Conservation (phyloP, 2,888 invertebrate species). For the Caenorhabditis plicata region DNA sequence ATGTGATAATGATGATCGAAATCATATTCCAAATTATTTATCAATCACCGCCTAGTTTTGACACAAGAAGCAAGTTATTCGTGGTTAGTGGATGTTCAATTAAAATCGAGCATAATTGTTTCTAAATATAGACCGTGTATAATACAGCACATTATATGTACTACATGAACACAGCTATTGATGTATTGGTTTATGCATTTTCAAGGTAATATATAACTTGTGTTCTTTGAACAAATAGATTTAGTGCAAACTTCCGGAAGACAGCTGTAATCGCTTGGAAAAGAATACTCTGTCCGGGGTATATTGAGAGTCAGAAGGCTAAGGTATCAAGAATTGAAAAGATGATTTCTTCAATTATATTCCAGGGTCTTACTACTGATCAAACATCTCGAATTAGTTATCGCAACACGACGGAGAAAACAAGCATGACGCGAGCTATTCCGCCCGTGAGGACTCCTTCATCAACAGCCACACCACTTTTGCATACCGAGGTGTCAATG, state of each 20-base stretch:
- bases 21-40: constrained; percentile 40
- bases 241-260: constrained; percentile 62
- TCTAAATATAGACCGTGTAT: constrained; percentile 50
- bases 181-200: constrained; percentile 64
- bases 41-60: constrained; percentile 25
- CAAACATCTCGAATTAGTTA: constrained; percentile 35
- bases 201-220: constrained; percentile 49
- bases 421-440: constrained; percentile 12
- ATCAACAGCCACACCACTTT: constrained; percentile 12
- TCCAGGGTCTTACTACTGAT: constrained; percentile 31
- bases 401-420: constrained; percentile 27
- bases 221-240: constrained; percentile 19
- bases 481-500: constrained; percentile 24
- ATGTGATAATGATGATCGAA: constrained; percentile 47
- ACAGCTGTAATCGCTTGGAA: constrained; percentile 60
- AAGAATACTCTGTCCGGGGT: constrained; percentile 42
- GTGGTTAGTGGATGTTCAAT: constrained; percentile 18
- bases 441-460: constrained; percentile 8
- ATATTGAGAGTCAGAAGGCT: constrained; percentile 25
- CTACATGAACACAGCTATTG: constrained; percentile 62
- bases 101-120: constrained; percentile 1
- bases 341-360: constrained; percentile 1
- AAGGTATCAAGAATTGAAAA: constrained; percentile 15
- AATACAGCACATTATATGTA: constrained; percentile 63
- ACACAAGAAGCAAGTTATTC: constrained; percentile 32